phyloP scores from a whole-genome alignment of 2,888 invertebrate genomes.

The Polydesmus complanatus region DNA sequence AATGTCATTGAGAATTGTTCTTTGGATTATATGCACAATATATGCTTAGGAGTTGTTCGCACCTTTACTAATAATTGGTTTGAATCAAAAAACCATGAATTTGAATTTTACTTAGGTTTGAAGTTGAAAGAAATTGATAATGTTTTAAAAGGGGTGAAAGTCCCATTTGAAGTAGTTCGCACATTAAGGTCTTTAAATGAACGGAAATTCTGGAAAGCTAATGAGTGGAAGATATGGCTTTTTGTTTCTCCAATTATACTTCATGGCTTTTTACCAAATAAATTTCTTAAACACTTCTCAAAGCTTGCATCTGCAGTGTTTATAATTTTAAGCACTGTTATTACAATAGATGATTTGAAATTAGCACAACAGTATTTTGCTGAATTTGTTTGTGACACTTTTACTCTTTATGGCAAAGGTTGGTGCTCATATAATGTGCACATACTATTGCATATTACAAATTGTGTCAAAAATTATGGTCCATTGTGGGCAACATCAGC shows the following conservation, averaged over 20 bases:
- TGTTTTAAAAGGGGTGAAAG: too few species aligned
- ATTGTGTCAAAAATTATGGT: not conserved
- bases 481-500: slow-evolving; percentile 1
- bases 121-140: too few species aligned
- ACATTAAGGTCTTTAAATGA: not conserved
- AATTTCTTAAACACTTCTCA: not conserved
- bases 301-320: too few species aligned
- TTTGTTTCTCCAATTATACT: slow-evolving; percentile 1
- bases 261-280: not conserved
- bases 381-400: not conserved
- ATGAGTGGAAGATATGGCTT: slow-evolving; percentile 1
- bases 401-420: not conserved
- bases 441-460: not conserved
- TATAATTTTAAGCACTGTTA: too few species aligned
- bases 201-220: slow-evolving; percentile 1
- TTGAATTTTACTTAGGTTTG: not conserved
- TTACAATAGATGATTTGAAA: too few species aligned
- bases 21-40: not conserved
- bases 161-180: too few species aligned
- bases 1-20: not conserved
- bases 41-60: not conserved
- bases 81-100: not conserved
- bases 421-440: slow-evolving; percentile 4
- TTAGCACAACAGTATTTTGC: too few species aligned
- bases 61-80: slow-evolving; percentile 1